phyloP scores from a whole-genome alignment of 2,797 vertebrate species.

The Rachycentron canadum region DNA sequence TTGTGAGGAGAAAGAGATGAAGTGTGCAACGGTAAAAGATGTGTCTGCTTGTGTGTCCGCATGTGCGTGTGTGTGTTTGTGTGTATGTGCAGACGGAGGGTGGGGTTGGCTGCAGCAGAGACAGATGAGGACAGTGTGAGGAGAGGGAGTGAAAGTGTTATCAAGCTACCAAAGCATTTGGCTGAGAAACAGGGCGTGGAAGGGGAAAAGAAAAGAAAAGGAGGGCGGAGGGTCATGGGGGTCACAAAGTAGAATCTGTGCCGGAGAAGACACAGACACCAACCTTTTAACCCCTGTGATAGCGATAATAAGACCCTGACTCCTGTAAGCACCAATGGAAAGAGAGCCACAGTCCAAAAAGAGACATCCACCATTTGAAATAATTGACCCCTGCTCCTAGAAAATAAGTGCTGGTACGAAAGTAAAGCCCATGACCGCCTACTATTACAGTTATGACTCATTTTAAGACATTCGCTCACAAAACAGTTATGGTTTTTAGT shows the following conservation, averaged over 20 bases:
- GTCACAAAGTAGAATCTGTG: constrained; percentile 70
- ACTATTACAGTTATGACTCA: constrained; percentile 61
- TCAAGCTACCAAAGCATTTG: constrained; percentile 65
- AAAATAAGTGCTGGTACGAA: constrained; percentile 46
- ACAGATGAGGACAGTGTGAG: constrained; percentile 68
- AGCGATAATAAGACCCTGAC: constrained; percentile 71
- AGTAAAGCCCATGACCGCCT: constrained; percentile 41
- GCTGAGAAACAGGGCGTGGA: constrained; percentile 68
- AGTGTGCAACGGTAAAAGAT: constrained; percentile 29
- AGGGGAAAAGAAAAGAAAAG: constrained; percentile 46
- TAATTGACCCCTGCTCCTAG: constrained; percentile 56
- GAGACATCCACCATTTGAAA: constrained; percentile 59
- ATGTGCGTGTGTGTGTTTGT: constrained; percentile 31
- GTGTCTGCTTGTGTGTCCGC: constrained; percentile 20
- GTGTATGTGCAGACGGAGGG: constrained; percentile 40
- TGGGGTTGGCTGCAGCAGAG: constrained; percentile 53
- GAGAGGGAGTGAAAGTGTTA: constrained; percentile 67
- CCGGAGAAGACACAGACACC: constrained; percentile 77
- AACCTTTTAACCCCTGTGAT: constrained; percentile 72
- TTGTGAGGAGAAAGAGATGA: constrained; percentile 8
- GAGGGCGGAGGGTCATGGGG: constrained; percentile 61
- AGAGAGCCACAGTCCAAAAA: constrained; percentile 35
- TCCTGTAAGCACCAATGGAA: constrained; percentile 50
- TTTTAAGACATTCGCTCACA: constrained; percentile 39
- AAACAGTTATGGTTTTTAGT: constrained; percentile 43